Percentiles rank a stretch among this genome's conserved stretches.
Evolutionary conservation across 2,113 vertebrate species (phyloP).

Genomic region (Erythrocercus mccallii): DNA sequence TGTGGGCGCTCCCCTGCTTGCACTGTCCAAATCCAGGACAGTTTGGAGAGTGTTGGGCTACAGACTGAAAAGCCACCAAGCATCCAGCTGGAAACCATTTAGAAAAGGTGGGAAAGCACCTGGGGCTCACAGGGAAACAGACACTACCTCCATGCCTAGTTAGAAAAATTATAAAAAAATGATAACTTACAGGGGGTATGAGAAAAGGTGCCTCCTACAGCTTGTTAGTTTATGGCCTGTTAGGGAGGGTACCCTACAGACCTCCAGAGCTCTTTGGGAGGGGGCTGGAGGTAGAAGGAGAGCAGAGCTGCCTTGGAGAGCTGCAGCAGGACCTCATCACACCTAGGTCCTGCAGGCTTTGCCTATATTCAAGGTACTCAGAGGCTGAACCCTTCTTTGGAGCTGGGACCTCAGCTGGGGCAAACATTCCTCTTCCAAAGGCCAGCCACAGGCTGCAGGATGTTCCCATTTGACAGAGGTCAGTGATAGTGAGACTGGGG

Average conservation of each 20-base stretch:
- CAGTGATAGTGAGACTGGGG: background rate
- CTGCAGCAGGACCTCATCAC: background rate
- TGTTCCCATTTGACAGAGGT: background rate
- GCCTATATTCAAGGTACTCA: background rate
- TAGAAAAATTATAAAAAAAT: background rate
- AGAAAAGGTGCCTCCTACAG: background rate
- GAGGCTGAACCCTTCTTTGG: background rate
- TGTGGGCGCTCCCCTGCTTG: background rate
- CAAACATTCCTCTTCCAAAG: background rate
- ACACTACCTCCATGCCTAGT: background rate
- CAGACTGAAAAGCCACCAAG: background rate
- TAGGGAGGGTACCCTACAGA: background rate
- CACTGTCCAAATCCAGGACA: accelerated
- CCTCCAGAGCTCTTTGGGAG: background rate
- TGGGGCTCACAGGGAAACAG: background rate
- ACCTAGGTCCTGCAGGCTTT: background rate
- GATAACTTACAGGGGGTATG: accelerated
- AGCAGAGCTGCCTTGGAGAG: background rate
- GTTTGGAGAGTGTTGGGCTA: background rate
- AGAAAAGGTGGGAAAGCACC: background rate
- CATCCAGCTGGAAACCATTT: background rate
- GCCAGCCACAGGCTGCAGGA: background rate
- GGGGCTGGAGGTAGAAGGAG: background rate
- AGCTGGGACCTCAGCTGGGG: background rate
- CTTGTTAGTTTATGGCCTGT: background rate